phyloP scores from a whole-genome alignment of 2,888 invertebrate genomes.

The Aporophyla nigra region DNA sequence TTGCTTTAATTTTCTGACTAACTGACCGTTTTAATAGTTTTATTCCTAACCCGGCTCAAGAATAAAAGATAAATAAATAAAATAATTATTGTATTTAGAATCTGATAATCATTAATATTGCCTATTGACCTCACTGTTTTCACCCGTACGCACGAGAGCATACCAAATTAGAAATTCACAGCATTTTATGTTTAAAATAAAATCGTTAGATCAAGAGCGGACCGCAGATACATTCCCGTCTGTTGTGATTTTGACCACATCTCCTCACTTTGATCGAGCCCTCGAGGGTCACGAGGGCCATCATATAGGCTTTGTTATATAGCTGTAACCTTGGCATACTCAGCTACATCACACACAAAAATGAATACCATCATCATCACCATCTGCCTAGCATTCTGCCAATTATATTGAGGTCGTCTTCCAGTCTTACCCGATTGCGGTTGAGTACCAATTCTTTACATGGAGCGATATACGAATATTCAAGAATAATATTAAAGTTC shows the following conservation, averaged over 20 bases:
- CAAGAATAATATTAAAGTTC: no score
- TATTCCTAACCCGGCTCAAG: no score
- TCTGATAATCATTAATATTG: neutral
- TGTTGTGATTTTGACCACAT: constrained; percentile 30
- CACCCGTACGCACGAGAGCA: constrained; percentile 1
- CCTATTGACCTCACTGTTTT: neutral
- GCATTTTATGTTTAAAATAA: constrained; percentile 24
- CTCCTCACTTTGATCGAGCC: constrained; percentile 20
- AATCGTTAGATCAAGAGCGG: neutral
- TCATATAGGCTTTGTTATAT: neutral
- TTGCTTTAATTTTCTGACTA: no score
- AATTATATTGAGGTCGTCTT: no score
- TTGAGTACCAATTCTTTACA: no score
- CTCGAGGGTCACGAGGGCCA: neutral
- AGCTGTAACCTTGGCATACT: neutral
- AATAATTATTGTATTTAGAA: neutral
- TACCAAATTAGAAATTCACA: constrained; percentile 25
- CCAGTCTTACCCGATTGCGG: no score
- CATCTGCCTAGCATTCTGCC: no score
- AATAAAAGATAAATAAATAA: neutral
- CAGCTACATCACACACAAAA: no score
- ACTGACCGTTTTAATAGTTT: no score
- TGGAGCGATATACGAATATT: no score
- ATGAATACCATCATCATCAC: no score
- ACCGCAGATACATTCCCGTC: constrained; percentile 42